Conservation (phyloP, 35 echinoderm and acorn worm species). For the Nesometra sesokonis region DNA sequence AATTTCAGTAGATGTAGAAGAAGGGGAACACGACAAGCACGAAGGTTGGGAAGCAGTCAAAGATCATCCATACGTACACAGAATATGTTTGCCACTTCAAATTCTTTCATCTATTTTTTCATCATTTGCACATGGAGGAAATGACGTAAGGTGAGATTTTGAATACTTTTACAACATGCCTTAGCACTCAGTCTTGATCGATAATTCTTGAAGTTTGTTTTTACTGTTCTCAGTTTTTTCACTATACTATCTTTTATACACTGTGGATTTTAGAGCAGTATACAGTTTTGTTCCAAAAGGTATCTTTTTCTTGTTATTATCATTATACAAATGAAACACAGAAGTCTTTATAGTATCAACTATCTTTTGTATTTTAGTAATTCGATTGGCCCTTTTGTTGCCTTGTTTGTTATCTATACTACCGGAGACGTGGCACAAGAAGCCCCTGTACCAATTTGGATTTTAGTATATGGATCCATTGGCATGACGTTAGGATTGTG, state of each 20-base stretch:
- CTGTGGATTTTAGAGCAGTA: no score
- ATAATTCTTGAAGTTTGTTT: no score
- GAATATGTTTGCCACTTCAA: conserved; percentile 39
- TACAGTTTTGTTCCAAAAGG: no score
- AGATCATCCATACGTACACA: conserved; percentile 14
- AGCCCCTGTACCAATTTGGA: conserved; percentile 26
- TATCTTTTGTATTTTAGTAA: conserved; percentile 20
- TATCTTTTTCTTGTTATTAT: no score
- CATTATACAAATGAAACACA: no score
- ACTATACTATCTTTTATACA: no score
- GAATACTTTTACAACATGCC: background rate
- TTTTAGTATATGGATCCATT: conserved; percentile 37
- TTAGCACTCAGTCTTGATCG: no score
- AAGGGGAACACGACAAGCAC: no score
- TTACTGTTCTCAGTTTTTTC: no score
- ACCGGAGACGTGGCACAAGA: conserved; percentile 21
- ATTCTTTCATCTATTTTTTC: conserved; percentile 45
- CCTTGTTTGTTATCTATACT: conserved; percentile 33
- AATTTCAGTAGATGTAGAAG: no score
- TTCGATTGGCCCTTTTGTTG: conserved; percentile 29
- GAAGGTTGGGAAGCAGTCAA: conserved; percentile 29
- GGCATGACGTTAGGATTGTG: conserved; percentile 40
- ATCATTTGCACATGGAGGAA: conserved; percentile 59
- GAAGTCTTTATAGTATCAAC: no score
- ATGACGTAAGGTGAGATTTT: conserved; percentile 57